These are phyloP conservation scores for Drosophila bunnanda DNA, from an alignment of 2,888 invertebrate genomes.

Conservation along the genomic window DNA sequence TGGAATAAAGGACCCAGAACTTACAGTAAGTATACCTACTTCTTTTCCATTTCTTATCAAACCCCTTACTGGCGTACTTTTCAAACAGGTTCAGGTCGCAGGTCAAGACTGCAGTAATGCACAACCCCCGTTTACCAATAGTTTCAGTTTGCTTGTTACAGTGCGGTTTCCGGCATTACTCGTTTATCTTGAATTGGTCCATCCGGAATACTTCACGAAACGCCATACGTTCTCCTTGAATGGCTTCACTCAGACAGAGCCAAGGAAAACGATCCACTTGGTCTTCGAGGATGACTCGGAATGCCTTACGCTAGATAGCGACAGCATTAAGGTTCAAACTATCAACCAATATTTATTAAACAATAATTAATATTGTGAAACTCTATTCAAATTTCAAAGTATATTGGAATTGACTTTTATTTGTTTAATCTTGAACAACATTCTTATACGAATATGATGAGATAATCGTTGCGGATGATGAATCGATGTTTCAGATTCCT, in stretches of 20 bases:
- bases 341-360: conserved; percentile 78
- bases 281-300: conserved; percentile 63
- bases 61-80: background rate
- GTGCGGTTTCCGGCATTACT: conserved; percentile 81
- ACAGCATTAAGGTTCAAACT: conserved; percentile 72
- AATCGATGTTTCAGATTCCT: background rate
- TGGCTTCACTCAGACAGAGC: conserved; percentile 82
- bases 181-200: conserved; percentile 80
- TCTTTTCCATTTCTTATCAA: background rate
- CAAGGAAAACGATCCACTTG: conserved; percentile 77
- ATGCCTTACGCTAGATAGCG: conserved; percentile 60
- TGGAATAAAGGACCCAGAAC: conserved; percentile 86
- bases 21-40: conserved; percentile 85
- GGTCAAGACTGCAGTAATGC: conserved; percentile 45
- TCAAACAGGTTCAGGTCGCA: conserved; percentile 52
- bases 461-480: no score
- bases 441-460: background rate
- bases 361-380: background rate
- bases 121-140: conserved; percentile 46
- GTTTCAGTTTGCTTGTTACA: conserved; percentile 70
- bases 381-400: background rate
- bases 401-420: background rate
- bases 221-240: conserved; percentile 81
- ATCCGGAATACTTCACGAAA: conserved; percentile 48
- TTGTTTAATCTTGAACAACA: no score